Conservation (phyloP, 2,113 vertebrate species). For the Microcebus tavaratra region DNA sequence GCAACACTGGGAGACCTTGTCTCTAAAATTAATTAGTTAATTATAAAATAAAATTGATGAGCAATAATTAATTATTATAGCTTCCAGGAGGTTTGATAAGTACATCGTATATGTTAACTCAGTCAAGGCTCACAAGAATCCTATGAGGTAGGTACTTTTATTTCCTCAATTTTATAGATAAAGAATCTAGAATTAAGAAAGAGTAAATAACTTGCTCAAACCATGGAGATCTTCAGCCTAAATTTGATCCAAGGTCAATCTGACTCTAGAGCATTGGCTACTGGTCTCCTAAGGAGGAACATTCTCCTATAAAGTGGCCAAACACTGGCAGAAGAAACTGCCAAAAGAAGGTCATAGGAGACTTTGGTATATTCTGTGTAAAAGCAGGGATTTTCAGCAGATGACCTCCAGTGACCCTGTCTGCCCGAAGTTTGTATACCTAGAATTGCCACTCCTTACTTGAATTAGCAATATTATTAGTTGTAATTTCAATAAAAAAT, state of each 20-base stretch:
- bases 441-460: neutral
- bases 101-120: neutral
- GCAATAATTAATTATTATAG: neutral
- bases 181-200: neutral
- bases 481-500: conserved; percentile 1
- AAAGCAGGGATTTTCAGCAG: neutral
- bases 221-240: neutral
- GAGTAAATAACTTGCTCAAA: neutral
- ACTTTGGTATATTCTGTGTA: neutral
- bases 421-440: neutral
- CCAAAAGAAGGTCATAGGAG: neutral
- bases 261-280: neutral
- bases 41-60: neutral
- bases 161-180: neutral
- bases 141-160: neutral
- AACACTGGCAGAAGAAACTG: neutral
- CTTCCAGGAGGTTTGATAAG: neutral
- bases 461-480: conserved; percentile 35
- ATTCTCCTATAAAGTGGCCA: neutral
- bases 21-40: too few relatives aligned
- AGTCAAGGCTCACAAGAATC: neutral
- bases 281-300: neutral
- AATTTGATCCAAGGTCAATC: neutral
- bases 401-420: neutral
- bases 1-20: too few relatives aligned